phyloP scores from a whole-genome alignment of 2,888 invertebrate species.

The Andrena bicolor region DNA sequence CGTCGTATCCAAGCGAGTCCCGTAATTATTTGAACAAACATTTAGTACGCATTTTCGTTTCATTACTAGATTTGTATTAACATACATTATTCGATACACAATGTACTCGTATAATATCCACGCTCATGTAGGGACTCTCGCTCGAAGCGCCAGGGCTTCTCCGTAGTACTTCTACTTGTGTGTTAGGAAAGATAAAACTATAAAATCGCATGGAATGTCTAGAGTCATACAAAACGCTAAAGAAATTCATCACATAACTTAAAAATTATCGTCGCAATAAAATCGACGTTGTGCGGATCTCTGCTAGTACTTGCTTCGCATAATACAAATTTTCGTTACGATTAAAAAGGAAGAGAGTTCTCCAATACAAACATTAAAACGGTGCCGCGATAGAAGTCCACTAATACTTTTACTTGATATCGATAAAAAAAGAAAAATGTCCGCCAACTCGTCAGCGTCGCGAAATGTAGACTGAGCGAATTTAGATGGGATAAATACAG shows the following conservation, averaged over 20 bases:
- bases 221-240: conserved; percentile 56
- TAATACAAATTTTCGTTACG: conserved; percentile 27
- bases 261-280: conserved; percentile 46
- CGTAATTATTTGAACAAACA: conserved; percentile 47
- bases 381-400: conserved; percentile 36
- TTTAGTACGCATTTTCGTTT: conserved; percentile 62
- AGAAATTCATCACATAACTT: conserved; percentile 58
- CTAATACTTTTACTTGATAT: conserved; percentile 35
- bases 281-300: conserved; percentile 51
- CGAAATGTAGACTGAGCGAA: conserved; percentile 50
- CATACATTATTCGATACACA: conserved; percentile 63
- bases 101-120: conserved; percentile 53
- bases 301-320: conserved; percentile 23
- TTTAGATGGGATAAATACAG: conserved; percentile 66
- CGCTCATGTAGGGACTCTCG: conserved; percentile 36
- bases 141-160: conserved; percentile 37
- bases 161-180: conserved; percentile 26
- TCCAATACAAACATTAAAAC: conserved; percentile 30
- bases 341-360: conserved; percentile 24
- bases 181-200: conserved; percentile 51
- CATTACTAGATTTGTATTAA: conserved; percentile 62
- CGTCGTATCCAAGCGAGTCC: conserved; percentile 66
- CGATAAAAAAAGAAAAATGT: conserved; percentile 22
- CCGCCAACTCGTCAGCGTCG: conserved; percentile 7
- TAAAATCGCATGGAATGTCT: conserved; percentile 65